These are phyloP conservation scores for Zoanthus solanderi DNA, from an alignment of 92 coral and sea anemone species.

Conservation along the genomic window DNA sequence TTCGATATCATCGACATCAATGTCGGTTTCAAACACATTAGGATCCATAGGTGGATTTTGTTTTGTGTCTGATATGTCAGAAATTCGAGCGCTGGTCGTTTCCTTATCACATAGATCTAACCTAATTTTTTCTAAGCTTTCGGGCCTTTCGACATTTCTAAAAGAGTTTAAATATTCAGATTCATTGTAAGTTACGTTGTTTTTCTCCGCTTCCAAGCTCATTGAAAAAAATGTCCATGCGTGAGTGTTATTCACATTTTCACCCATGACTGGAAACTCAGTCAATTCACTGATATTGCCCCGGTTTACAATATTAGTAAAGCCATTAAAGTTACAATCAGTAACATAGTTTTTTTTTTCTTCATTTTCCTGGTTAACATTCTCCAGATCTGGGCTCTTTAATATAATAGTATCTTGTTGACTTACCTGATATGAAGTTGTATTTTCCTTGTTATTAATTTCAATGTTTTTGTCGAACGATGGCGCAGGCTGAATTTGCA, in stretches of 20 bases:
- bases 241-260: slow-evolving; percentile 66
- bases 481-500: background rate
- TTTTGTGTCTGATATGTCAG: slow-evolving; percentile 27
- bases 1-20: slow-evolving; percentile 78
- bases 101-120: background rate
- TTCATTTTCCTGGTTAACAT: background rate
- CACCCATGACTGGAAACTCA: slow-evolving; percentile 31
- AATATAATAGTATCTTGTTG: background rate
- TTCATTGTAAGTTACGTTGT: slow-evolving; percentile 20
- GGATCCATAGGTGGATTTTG: slow-evolving; percentile 14
- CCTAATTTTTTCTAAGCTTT: slow-evolving; percentile 53
- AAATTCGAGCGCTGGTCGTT: slow-evolving; percentile 14
- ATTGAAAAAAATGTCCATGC: slow-evolving; percentile 90
- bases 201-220: slow-evolving; percentile 61
- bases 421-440: background rate
- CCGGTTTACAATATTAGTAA: slow-evolving; percentile 10
- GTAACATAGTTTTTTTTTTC: background rate
- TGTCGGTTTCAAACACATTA: slow-evolving; percentile 81
- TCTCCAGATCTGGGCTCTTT: background rate
- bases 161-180: background rate
- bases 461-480: slow-evolving; percentile 1
- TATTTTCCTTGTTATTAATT: background rate
- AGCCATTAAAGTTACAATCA: slow-evolving; percentile 28
- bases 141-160: slow-evolving; percentile 27
- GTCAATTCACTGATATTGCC: slow-evolving; percentile 28